phyloP scores from a whole-genome alignment of 2,888 invertebrate genomes.

The Encarsia formosa region DNA sequence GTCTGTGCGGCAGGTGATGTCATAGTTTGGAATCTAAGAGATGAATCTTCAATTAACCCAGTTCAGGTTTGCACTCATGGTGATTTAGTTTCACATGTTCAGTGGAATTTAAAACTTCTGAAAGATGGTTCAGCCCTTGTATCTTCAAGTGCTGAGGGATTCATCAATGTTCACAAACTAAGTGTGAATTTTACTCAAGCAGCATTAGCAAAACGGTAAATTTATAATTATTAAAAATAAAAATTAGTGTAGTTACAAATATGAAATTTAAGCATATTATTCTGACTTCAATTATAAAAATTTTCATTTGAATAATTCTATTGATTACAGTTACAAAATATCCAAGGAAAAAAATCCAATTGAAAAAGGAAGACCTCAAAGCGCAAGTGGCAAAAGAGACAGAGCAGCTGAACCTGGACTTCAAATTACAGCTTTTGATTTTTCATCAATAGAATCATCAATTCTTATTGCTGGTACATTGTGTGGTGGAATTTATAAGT shows the following conservation, averaged over 20 bases:
- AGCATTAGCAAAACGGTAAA: slow-evolving; percentile 36
- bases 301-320: neutral
- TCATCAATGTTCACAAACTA: slow-evolving; percentile 41
- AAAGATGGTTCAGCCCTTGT: slow-evolving; percentile 40
- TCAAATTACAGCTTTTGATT: slow-evolving; percentile 44
- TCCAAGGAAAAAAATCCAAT: slow-evolving; percentile 46
- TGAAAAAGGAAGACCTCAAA: slow-evolving; percentile 45
- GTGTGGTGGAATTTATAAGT: slow-evolving; percentile 47
- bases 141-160: slow-evolving; percentile 45
- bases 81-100: slow-evolving; percentile 42
- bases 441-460: slow-evolving; percentile 38
- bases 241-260: neutral
- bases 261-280: neutral
- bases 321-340: slow-evolving; percentile 40
- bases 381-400: slow-evolving; percentile 43
- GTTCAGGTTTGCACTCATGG: slow-evolving; percentile 40
- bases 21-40: slow-evolving; percentile 46
- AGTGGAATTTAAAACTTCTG: slow-evolving; percentile 40
- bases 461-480: slow-evolving; percentile 46
- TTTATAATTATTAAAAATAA: neutral
- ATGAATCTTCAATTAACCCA: slow-evolving; percentile 37
- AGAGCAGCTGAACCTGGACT: slow-evolving; percentile 45
- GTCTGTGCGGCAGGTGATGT: slow-evolving; percentile 49
- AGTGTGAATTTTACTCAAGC: slow-evolving; percentile 41
- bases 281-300: neutral